Evolutionary conservation across 2,113 vertebrate species (phyloP).

Genomic region (Eretmodus cyanostictus): DNA sequence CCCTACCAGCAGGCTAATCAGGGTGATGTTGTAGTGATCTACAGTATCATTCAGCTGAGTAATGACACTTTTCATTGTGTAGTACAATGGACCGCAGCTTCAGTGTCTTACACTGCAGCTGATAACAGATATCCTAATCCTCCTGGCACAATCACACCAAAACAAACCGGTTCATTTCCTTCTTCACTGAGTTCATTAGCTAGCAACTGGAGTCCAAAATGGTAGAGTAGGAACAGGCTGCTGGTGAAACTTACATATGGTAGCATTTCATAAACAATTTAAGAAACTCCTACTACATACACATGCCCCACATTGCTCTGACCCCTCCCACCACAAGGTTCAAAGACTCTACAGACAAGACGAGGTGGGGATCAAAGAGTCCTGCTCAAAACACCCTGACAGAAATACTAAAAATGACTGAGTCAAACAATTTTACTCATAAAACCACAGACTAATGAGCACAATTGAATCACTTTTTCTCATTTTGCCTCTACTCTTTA

Average conservation of each 20-base stretch:
- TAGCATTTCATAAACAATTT: not conserved
- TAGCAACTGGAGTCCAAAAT: not conserved
- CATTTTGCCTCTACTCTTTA: not conserved
- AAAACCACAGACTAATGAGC: accelerated
- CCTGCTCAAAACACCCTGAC: not conserved
- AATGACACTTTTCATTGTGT: not conserved
- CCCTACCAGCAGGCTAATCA: not conserved
- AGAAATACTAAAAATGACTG: not conserved
- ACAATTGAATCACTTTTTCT: accelerated
- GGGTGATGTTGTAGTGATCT: not conserved
- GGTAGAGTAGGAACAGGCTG: not conserved
- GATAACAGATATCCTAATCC: not conserved
- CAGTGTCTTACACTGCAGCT: not conserved
- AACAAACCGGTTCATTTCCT: not conserved
- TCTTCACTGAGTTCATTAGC: not conserved
- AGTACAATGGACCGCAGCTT: not conserved
- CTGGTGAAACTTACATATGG: not conserved
- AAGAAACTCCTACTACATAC: not conserved
- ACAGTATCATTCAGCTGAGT: not conserved
- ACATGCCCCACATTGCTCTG: not conserved
- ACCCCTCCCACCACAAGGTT: accelerated
- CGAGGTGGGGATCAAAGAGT: not conserved
- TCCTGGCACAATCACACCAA: not conserved
- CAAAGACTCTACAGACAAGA: not conserved
- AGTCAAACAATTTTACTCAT: not conserved